Base-by-base conservation (phyloP, 1,140 invertebrate species). In the Leptonema lineaticorne region DNA sequence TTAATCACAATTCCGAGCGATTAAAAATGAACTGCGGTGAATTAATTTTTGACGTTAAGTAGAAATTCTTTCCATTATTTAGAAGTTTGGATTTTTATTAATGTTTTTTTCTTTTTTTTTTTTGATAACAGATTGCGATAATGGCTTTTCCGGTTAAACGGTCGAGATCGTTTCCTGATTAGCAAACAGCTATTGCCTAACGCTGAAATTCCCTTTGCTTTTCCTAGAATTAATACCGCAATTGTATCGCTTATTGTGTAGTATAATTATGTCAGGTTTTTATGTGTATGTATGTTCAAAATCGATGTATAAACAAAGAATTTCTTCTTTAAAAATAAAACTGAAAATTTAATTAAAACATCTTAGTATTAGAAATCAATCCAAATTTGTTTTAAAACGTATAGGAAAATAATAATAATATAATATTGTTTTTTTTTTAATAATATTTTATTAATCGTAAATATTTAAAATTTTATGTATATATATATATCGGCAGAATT, bases 41-140 rank as follows among this genome's bases (percentile, higher is more conserved):
- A 33, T 20, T 9, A 59, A 33, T 18, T 59, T 59, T 59, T 7
- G 24, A 16, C 16, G 48, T 53, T 53, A 18, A 53, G 56, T 30
- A 26, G 56, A 26, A n/a, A 24, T 37, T 16, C 30, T 16, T 37
- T 45, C 45, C 41, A 16, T 62, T 64, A 28, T 48, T 50, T 64
- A 64, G 41, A 64, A 64, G 24, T 64, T 46, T 45, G 62, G 62
- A n/a, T n/a, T n/a, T n/a, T n/a, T n/a, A n/a, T n/a, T n/a, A n/a
- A n/a, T n/a, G n/a, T n/a, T n/a, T n/a, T n/a, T n/a, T n/a, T n/a
- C n/a, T n/a, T n/a, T 64, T 64, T 45, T 29, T 41, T 27, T 64
- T 64, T 53, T 46, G 67, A 68, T 68, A 68, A 68, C 67, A 62
- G 46, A 68, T 68, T 64, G 67, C 46, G 67, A 68, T 68, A 68